A percentile compares a stretch with the other conserved stretches of the same genome.
These are phyloP conservation scores for Elysia chlorotica DNA, from an alignment of 1,140 invertebrate genomes.

Conservation along the genomic window DNA sequence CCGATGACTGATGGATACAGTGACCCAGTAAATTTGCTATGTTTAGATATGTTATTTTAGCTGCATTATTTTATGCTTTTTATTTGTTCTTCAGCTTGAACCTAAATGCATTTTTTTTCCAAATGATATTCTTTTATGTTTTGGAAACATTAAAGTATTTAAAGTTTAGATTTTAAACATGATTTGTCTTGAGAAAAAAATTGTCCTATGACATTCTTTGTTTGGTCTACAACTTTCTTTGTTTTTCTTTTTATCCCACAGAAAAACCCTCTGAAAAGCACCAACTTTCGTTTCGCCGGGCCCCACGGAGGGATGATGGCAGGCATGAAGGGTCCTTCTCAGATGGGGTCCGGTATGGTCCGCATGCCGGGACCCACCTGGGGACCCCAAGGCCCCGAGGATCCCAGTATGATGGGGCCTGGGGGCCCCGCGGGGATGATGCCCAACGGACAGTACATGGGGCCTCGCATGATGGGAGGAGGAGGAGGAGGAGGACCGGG, in stretches of 20 bases:
- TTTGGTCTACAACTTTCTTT: background rate
- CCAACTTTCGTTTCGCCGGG: constrained; percentile 1
- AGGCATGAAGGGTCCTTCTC: background rate
- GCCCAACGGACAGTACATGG: constrained; percentile 22
- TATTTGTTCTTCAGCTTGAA: too few relatives aligned
- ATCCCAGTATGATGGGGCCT: background rate
- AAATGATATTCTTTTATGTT: too few relatives aligned
- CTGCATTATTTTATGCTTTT: too few relatives aligned
- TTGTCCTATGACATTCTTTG: too few relatives aligned
- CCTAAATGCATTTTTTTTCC: too few relatives aligned
- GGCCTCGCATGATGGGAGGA: constrained; percentile 25
- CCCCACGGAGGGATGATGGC: background rate
- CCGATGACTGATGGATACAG: too few relatives aligned
- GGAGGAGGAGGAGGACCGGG: constrained; percentile 18
- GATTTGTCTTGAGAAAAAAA: background rate
- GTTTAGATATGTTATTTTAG: too few relatives aligned
- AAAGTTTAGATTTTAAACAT: background rate
- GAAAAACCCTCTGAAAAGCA: constrained; percentile 30
- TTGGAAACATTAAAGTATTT: background rate
- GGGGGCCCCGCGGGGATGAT: constrained; percentile 25
- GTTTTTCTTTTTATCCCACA: constrained; percentile 25
- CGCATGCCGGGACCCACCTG: constrained; percentile 20
- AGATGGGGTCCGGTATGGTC: constrained; percentile 22
- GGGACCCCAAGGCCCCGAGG: constrained; percentile 8
- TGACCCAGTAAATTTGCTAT: too few relatives aligned